A percentile compares a stretch with the other conserved stretches of the same genome.
These are phyloP conservation scores for Nephrotoma flavescens DNA, from an alignment of 2,888 invertebrate species.

Conservation along the genomic window DNA sequence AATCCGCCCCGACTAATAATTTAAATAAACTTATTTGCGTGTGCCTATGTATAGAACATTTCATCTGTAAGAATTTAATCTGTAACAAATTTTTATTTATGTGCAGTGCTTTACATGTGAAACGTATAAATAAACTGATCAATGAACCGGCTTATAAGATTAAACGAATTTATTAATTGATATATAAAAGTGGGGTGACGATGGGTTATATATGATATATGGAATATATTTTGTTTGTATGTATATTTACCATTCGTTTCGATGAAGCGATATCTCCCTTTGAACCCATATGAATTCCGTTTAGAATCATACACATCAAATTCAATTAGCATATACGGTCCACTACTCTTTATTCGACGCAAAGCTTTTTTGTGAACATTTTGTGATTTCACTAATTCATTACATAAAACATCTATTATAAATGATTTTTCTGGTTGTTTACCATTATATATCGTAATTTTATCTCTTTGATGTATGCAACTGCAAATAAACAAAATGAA, in stretches of 20 bases:
- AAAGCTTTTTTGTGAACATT: slow-evolving; percentile 37
- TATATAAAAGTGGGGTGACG: neutral
- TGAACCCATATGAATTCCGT: slow-evolving; percentile 43
- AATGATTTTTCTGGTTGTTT: slow-evolving; percentile 50
- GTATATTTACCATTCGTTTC: slow-evolving; percentile 10
- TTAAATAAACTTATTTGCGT: neutral
- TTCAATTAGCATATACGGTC: slow-evolving; percentile 64
- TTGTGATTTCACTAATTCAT: slow-evolving; percentile 32
- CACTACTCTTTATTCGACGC: slow-evolving; percentile 69
- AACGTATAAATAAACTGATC: neutral
- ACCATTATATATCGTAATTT: slow-evolving; percentile 75
- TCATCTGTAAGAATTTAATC: neutral
- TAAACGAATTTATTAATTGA: neutral
- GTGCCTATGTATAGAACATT: neutral
- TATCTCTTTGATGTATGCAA: slow-evolving; percentile 66
- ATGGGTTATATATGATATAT: no score
- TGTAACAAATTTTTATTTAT: neutral
- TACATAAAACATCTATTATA: slow-evolving; percentile 69
- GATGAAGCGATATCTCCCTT: slow-evolving; percentile 29
- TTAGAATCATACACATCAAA: slow-evolving; percentile 44
- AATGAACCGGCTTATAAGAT: neutral
- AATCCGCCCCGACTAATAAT: neutral
- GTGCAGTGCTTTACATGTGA: neutral
- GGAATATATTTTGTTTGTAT: no score
- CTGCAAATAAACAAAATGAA: slow-evolving; percentile 29